A percentile compares a stretch with the other conserved stretches of the same genome.
These are phyloP conservation scores for Andrena trimmerana DNA, from an alignment of 2,888 invertebrate genomes.

Conservation along the genomic window DNA sequence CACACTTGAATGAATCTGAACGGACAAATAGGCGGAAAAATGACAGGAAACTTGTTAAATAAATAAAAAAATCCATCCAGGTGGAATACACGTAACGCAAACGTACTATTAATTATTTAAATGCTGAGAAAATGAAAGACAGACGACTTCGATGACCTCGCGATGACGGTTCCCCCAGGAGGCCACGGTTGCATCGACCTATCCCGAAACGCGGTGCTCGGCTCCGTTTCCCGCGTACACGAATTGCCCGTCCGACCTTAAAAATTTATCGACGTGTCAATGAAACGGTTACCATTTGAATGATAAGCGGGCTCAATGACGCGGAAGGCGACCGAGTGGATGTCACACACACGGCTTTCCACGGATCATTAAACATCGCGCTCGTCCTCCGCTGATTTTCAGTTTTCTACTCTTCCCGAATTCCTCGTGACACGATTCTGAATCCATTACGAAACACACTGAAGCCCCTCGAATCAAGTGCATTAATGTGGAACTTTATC, in stretches of 20 bases:
- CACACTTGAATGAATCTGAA: too few species aligned
- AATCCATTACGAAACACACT: slow-evolving; percentile 19
- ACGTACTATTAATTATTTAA: too few species aligned
- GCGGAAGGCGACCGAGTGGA: slow-evolving; percentile 80
- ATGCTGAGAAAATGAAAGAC: too few species aligned
- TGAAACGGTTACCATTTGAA: slow-evolving; percentile 76
- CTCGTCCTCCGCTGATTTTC: slow-evolving; percentile 43
- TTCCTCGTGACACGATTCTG: slow-evolving; percentile 19
- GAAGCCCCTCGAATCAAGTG: slow-evolving; percentile 9
- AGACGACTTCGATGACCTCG: neutral
- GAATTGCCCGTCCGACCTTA: slow-evolving; percentile 61
- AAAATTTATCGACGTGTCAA: slow-evolving; percentile 77
- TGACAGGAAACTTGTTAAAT: too few species aligned
- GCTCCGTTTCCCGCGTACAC: slow-evolving; percentile 1
- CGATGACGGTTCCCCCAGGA: neutral
- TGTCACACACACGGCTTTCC: slow-evolving; percentile 71
- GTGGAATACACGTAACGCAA: too few species aligned
- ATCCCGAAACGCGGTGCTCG: neutral
- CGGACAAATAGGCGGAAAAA: too few species aligned
- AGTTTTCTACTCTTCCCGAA: slow-evolving; percentile 26
- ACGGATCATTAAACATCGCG: slow-evolving; percentile 76
- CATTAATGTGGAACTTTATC: slow-evolving; percentile 11
- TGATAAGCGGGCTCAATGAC: slow-evolving; percentile 80
- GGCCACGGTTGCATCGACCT: neutral
- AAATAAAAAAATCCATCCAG: too few species aligned